Percentiles rank a stretch among this genome's conserved stretches.
phyloP scores from a whole-genome alignment of 2,797 vertebrate species.

The Cynodonichthys magdalenae region DNA sequence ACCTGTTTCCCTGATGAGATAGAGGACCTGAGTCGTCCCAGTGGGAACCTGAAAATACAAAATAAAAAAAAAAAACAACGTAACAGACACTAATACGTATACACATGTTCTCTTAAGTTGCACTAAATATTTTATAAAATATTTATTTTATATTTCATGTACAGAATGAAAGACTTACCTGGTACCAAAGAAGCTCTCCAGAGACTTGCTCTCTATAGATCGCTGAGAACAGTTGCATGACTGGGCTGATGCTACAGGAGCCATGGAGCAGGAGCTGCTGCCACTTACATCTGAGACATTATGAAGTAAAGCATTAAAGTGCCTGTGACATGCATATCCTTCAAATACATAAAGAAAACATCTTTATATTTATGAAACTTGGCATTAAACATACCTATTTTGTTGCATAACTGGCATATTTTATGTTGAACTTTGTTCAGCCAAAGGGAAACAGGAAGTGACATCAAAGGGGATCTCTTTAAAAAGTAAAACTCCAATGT shows the following conservation, averaged over 20 bases:
- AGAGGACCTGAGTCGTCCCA: conserved; percentile 80
- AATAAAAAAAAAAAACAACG: no score
- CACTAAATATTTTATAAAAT: not conserved
- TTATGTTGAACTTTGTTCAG: no score
- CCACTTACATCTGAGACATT: conserved; percentile 65
- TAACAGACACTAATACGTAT: not conserved
- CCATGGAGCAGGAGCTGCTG: conserved; percentile 57
- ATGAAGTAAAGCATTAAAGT: conserved; percentile 11
- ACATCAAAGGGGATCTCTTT: no score
- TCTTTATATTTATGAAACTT: no score
- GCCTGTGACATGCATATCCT: no score
- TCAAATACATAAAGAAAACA: not conserved
- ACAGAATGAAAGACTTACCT: conserved; percentile 74
- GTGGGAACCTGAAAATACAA: conserved; percentile 79
- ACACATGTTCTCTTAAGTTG: not conserved
- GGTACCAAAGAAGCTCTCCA: conserved; percentile 85
- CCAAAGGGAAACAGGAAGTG: no score
- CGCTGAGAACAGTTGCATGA: conserved; percentile 81
- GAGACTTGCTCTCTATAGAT: conserved; percentile 86
- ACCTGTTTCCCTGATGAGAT: conserved; percentile 82
- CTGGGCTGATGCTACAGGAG: conserved; percentile 50
- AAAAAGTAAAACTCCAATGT: no score
- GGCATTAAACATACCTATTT: no score
- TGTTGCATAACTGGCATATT: no score
- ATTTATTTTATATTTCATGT: no score